phyloP scores from a whole-genome alignment of 1,140 invertebrate genomes.

The Zaprionus capensis region DNA sequence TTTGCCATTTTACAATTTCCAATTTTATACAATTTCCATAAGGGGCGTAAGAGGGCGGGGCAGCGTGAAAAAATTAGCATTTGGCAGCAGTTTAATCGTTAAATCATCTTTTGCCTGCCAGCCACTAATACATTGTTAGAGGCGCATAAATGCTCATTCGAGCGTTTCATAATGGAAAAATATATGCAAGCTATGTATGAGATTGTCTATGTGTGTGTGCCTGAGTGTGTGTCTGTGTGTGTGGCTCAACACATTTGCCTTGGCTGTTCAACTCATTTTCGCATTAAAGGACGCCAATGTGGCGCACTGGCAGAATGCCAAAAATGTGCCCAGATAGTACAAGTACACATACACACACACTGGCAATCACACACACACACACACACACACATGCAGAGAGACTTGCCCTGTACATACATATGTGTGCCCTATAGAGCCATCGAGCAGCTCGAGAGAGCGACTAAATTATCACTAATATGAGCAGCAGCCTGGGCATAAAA shows the following conservation, averaged over 20 bases:
- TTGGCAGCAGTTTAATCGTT: conserved; percentile 41
- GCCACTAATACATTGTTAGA: conserved; percentile 22
- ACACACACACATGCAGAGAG: conserved; percentile 17
- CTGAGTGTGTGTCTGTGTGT: conserved; percentile 1
- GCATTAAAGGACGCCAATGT: conserved; percentile 79
- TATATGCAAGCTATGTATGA: conserved; percentile 7
- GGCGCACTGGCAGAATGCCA: conserved; percentile 78
- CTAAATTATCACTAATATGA: conserved; percentile 82
- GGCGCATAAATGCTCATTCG: conserved; percentile 68
- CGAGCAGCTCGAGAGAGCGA: conserved; percentile 75
- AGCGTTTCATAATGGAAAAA: conserved; percentile 76
- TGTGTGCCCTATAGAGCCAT: conserved; percentile 20
- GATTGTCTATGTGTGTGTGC: not conserved
- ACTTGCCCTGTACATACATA: conserved; percentile 22
- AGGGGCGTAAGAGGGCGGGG: not conserved
- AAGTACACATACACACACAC: conserved; percentile 16
- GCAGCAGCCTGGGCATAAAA: conserved; percentile 12
- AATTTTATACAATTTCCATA: not conserved
- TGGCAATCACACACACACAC: conserved; percentile 7
- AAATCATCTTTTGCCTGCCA: conserved; percentile 43
- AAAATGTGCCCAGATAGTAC: conserved; percentile 57
- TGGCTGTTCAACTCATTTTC: conserved; percentile 72
- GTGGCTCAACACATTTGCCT: conserved; percentile 68
- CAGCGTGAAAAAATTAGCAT: conserved; percentile 36
- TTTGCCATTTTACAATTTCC: conserved; percentile 4